Evolutionary conservation across 1,140 invertebrate species (phyloP), one percentile per base, ranked within the genome.

Genomic region (Callitettix versicolor): DNA sequence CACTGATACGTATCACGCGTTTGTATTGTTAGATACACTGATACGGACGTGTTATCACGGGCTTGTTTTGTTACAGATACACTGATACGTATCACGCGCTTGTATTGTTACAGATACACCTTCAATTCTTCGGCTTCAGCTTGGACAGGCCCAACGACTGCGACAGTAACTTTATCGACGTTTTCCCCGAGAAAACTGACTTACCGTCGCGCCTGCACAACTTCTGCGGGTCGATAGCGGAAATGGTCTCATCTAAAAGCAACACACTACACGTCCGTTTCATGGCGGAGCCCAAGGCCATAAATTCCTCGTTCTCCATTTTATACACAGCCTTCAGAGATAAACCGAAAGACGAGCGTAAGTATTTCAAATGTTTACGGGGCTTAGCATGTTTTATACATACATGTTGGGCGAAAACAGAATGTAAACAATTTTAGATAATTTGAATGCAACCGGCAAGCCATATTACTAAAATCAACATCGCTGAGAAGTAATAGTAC

Each of bases 161-260:
- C 62, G 80, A 86, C n/a, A 76, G 74, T 12, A 91, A 91, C 69
- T 89, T 85, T 64, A 73, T 91, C 38, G 84, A 90, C 66, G 74
- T 91, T 42, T 87, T 88, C 67, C 76, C 77, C 5, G 76, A 79
- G 53, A 69, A 74, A 51, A 82, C 83, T 21, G 78, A 85, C 59
- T 70, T 85, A 59, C 71, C 76, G 40, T 72, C 76, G 38, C 60
- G 79, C 53, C 58, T 80, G 12, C 80, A 79, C 61, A 79, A 82
- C 62, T 88, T 86, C 69, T 91, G 88, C 53, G 86, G 87, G 0
- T 86, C 84, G 14, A 81, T 86, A 7, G 85, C 85, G 0, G 86
- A 89, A 57, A 69, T 79, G 9, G 76, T 88, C 11, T 69, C 73
- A 40, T 77, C 79, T 1, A 70, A 71, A 14, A 69, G 73, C 12